phyloP scores from a whole-genome alignment of 2,797 vertebrate genomes.

The Lophotriccus pileatus region DNA sequence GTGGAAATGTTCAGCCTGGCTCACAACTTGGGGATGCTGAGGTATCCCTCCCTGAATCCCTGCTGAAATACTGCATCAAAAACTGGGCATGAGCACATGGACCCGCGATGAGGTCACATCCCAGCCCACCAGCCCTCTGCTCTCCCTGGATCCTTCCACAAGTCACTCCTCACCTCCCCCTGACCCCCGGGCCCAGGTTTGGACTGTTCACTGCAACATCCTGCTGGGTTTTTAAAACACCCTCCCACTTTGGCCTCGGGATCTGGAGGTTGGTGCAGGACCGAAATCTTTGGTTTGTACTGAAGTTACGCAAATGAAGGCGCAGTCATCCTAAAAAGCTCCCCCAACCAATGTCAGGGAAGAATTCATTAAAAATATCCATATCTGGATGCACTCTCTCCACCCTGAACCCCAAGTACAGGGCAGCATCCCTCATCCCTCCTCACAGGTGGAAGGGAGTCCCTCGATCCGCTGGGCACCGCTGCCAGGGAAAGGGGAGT shows the following conservation, averaged over 20 bases:
- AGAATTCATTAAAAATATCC: not conserved
- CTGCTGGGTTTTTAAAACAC: not conserved
- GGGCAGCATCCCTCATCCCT: not conserved
- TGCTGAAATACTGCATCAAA: not conserved
- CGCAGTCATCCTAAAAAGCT: not conserved
- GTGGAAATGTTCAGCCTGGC: not conserved
- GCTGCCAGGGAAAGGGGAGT: not conserved
- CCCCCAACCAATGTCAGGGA: not conserved
- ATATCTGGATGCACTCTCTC: not conserved
- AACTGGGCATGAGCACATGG: accelerated
- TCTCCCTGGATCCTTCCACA: not conserved
- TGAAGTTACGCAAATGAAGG: conserved; percentile 1
- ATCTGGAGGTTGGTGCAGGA: not conserved
- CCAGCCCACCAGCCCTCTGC: not conserved
- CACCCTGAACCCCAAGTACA: not conserved
- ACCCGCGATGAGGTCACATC: accelerated
- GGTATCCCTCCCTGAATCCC: not conserved
- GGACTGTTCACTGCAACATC: not conserved
- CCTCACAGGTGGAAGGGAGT: not conserved
- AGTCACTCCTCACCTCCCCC: not conserved
- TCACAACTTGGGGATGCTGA: not conserved
- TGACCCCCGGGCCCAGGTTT: not conserved
- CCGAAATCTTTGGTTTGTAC: conserved; percentile 53
- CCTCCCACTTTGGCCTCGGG: not conserved
- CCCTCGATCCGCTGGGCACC: not conserved